Evolutionary conservation across 1,140 invertebrate genomes (phyloP), one percentile per base, ranked within the genome.

Genomic region (Hyles euphorbiae): DNA sequence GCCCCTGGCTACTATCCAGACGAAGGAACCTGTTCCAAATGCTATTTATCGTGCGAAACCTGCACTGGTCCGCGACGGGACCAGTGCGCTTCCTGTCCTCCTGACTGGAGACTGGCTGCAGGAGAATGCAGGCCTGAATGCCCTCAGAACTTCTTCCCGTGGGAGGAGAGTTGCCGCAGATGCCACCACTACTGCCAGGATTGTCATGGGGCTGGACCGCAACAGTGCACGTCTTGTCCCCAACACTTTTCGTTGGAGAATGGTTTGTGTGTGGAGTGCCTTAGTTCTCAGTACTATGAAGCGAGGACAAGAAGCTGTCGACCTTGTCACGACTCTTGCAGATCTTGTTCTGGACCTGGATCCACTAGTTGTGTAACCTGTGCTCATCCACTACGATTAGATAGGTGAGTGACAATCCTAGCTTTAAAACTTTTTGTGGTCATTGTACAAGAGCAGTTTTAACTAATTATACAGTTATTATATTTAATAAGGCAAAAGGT

Each of bases 131-230:
- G 94, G 70, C 92, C 93, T 0, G 93, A 94, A 75, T 97, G 96
- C 85, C 96, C 96, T 6, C 92, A 94, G 65, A 94, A 95, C 40
- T 95, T 94, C 71, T 95, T 95, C 70, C 93, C 94, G 62, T 94
- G 94, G 36, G 91, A 93, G 57, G 94, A 92, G 60, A 94, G 94
- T 11, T 96, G 95, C 72, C 93, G 94, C 65, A 94, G 95, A 65
- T 96, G 95, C 78, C 94, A 96, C 86, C 94, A 95, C 76, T 95
- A 94, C 66, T 96, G 95, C 71, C 92, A 93, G 65, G 94, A 94
- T 60, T 96, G 95, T 75, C 81, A 83, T 32, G 86, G 86, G 0
- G 83, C 86, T 11, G 86, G 93, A 3, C 93, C 93, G 3, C 78
- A 93, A 58, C 90, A 93, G 46, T 95, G 94, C 70, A 93, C 93